Evolutionary conservation across 2,888 invertebrate species (phyloP), one percentile per base, ranked within the genome.

Genomic region (Drosophila sordidapex): DNA sequence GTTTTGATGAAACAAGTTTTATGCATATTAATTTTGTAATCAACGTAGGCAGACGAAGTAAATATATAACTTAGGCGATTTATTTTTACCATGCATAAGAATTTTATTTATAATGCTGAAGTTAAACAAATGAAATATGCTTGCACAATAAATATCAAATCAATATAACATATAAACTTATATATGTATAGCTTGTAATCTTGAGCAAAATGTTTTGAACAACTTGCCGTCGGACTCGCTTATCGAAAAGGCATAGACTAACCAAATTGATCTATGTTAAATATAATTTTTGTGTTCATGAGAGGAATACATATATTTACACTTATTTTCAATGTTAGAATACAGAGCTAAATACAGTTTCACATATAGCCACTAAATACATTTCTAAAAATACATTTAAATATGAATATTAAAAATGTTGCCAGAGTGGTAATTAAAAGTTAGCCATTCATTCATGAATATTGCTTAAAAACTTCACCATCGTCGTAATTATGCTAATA

Each of bases 1-100:
- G 53, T 62, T 76, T 79, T 67, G 64, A 79, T 79, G 72, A 62
- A 35, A 35, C 43, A 43, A 46, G 21, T 56, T 63, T 65, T 31
- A 59, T 70, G 56, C 48, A 56, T 76, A 69, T 80, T 73, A 27
- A 64, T 80, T 62, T 74, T 54, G 31, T 38, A 36, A 38, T 15
- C 51, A 21, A 29, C 25, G n/a, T 29, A 15, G 35, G 11, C 52
- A 46, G 46, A 36, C 40, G 1, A 29, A 4, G 0, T 54, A 11
- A 2, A 53, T 18, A 43, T n/a, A 6, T 15, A 56, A 25, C 58
- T 56, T 54, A 36, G 43, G 10, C 27, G 29, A 48, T 53, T 61
- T 76, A 43, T 29, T 2, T 43, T 35, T 35, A 35, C 13, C 49
- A 33, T 8, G 27, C 25, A 6, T 15, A 25, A 8, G 33, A 31